phyloP scores from a whole-genome alignment of 2,113 vertebrate species.

The Ciconia stormi region DNA sequence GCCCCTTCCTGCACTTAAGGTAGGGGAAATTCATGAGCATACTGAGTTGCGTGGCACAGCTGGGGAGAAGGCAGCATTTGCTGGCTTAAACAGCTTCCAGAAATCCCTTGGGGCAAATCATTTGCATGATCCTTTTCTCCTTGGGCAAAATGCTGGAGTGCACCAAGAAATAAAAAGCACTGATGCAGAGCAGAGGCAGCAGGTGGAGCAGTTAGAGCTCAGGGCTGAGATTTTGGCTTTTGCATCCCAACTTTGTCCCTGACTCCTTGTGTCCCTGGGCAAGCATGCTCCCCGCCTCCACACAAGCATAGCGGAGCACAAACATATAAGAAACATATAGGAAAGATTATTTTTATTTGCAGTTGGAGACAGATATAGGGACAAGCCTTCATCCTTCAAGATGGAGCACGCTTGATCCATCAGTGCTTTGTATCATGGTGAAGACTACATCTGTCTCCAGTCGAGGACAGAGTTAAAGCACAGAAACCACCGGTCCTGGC shows the following conservation, averaged over 20 bases:
- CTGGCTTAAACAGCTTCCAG: constrained; percentile 59
- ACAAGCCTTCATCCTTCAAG: neutral
- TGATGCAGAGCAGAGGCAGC: neutral
- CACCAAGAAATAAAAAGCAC: neutral
- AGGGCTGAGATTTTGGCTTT: neutral
- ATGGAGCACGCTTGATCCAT: accelerated
- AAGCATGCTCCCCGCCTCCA: neutral
- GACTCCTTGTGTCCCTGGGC: neutral
- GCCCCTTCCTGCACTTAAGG: constrained; percentile 29
- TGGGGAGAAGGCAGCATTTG: constrained; percentile 40
- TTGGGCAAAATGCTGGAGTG: constrained; percentile 4
- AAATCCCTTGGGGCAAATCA: constrained; percentile 19
- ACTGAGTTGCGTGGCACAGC: constrained; percentile 61
- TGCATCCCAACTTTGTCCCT: neutral
- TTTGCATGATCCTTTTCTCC: constrained; percentile 54
- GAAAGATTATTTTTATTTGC: neutral
- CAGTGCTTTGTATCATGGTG: neutral
- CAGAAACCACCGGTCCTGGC: neutral
- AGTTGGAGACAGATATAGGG: neutral
- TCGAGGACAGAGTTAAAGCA: neutral
- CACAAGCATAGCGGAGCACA: accelerated
- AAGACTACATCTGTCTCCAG: neutral
- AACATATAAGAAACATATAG: accelerated
- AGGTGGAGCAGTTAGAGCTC: neutral
- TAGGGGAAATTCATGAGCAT: constrained; percentile 49